Percentiles rank a stretch among this genome's conserved stretches.
Conservation (phyloP, 2,888 invertebrate genomes). For the Cantharis rufa region DNA sequence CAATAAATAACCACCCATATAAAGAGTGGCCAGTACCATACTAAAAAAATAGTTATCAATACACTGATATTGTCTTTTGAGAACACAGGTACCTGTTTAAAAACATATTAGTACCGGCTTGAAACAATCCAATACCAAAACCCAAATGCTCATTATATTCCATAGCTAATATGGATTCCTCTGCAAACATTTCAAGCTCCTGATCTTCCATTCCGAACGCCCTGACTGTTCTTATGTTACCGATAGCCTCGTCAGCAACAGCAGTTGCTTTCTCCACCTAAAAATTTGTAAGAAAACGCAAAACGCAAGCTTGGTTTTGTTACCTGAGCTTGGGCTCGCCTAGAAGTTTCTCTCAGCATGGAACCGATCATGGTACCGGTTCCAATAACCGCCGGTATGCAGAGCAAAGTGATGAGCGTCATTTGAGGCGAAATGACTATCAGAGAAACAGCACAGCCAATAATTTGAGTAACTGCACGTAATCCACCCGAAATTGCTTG, state of each 20-base stretch:
- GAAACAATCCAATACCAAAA: slow-evolving; percentile 89
- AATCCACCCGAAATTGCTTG: slow-evolving; percentile 90
- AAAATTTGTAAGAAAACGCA: slow-evolving; percentile 8
- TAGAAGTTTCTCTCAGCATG: slow-evolving; percentile 74
- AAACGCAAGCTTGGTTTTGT: background rate
- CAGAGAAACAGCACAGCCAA: slow-evolving; percentile 77
- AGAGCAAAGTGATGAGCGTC: slow-evolving; percentile 81
- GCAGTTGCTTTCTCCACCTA: slow-evolving; percentile 84
- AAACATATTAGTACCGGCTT: slow-evolving; percentile 84
- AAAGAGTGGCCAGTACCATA: slow-evolving; percentile 86
- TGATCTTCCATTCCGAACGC: slow-evolving; percentile 92
- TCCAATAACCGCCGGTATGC: slow-evolving; percentile 82
- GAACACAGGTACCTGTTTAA: slow-evolving; percentile 69
- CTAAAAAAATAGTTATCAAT: slow-evolving; percentile 52
- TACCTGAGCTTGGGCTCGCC: slow-evolving; percentile 83
- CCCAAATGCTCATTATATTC: slow-evolving; percentile 78
- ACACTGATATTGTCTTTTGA: background rate
- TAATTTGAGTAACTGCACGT: slow-evolving; percentile 82
- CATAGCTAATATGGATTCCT: slow-evolving; percentile 76
- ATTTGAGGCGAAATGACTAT: slow-evolving; percentile 89
- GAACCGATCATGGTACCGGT: slow-evolving; percentile 85
- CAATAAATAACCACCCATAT: slow-evolving; percentile 88
- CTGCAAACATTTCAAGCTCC: slow-evolving; percentile 72
- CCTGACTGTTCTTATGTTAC: slow-evolving; percentile 91
- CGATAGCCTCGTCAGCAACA: slow-evolving; percentile 90